Evolutionary conservation across 2,113 vertebrate genomes (phyloP).

Genomic region (Petaurus breviceps): DNA sequence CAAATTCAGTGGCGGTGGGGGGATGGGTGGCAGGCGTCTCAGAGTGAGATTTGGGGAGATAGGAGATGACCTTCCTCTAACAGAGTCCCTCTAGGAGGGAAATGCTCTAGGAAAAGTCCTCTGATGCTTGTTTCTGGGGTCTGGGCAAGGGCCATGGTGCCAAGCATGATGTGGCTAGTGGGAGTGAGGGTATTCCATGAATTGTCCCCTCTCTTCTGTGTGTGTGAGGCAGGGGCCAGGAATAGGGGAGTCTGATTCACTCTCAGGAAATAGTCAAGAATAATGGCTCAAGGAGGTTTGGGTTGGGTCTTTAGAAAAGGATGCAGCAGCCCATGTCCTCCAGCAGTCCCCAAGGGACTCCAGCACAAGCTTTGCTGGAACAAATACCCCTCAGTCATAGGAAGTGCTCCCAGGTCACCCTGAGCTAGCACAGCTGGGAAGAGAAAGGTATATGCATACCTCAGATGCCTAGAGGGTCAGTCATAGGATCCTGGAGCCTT

Average conservation of each 20-base stretch:
- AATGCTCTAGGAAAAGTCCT: not conserved
- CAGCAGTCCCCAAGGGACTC: constrained; percentile 25
- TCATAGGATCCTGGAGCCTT: not conserved
- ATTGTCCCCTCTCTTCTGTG: not conserved
- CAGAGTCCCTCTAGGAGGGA: not conserved
- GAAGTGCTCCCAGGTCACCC: not conserved
- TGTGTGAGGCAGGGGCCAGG: not conserved
- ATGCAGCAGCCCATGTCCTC: not conserved
- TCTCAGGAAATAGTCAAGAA: constrained; percentile 19
- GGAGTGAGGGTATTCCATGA: not conserved
- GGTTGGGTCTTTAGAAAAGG: constrained; percentile 11
- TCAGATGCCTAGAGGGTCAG: not conserved
- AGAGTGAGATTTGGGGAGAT: not conserved
- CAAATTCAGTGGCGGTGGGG: constrained; percentile 35
- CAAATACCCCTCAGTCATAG: not conserved
- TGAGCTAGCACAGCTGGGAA: not conserved
- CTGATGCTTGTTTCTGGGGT: not conserved
- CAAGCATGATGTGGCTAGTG: not conserved
- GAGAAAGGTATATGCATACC: not conserved
- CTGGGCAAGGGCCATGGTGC: not conserved
- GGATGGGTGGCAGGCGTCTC: constrained; percentile 7
- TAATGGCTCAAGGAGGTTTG: not conserved
- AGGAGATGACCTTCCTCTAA: constrained; percentile 28
- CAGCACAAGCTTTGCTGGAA: not conserved
- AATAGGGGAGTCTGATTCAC: constrained; percentile 41